Evolutionary conservation across 92 coral and sea anemone species (phyloP).

Genomic region (Plumapathes pennacea): DNA sequence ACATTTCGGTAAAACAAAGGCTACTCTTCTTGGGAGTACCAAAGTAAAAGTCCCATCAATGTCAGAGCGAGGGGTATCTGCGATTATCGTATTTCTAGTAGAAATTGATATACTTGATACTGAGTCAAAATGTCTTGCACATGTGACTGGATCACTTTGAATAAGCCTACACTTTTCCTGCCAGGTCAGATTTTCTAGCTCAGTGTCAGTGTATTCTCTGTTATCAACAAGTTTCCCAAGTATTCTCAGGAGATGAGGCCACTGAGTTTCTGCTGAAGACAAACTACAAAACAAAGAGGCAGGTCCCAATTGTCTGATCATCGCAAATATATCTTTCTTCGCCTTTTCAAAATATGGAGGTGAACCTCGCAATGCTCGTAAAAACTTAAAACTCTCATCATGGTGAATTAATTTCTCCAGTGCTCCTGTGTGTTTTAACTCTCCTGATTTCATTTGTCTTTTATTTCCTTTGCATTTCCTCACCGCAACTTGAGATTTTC

Average conservation of each 20-base stretch:
- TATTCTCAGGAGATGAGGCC: conserved; percentile 57
- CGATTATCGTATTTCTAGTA: too few relatives aligned
- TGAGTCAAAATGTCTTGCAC: conserved; percentile 45
- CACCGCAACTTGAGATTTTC: conserved; percentile 16
- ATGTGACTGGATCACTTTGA: conserved; percentile 31
- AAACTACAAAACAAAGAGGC: conserved; percentile 18
- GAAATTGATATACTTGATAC: too few relatives aligned
- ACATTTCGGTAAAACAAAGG: too few relatives aligned
- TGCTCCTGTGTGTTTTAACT: conserved; percentile 47
- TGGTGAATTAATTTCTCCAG: conserved; percentile 36
- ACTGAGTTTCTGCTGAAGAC: conserved; percentile 46
- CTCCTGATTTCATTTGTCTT: conserved; percentile 32
- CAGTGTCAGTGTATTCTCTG: conserved; percentile 38
- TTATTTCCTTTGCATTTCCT: conserved; percentile 28
- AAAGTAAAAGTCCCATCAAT: too few relatives aligned
- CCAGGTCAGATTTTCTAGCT: conserved; percentile 48
- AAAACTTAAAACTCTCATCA: conserved; percentile 39
- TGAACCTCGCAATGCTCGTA: conserved; percentile 6
- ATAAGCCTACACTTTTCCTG: conserved; percentile 38
- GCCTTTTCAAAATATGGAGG: conserved; percentile 9
- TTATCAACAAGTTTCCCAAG: conserved; percentile 61
- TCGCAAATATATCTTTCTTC: neutral
- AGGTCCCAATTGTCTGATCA: neutral
- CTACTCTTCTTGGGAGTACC: too few relatives aligned
- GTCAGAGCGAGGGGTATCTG: too few relatives aligned